Evolutionary conservation across 2,888 invertebrate species (phyloP), one percentile per base, ranked within the genome.

Genomic region (Drosophila nr. medialis): DNA sequence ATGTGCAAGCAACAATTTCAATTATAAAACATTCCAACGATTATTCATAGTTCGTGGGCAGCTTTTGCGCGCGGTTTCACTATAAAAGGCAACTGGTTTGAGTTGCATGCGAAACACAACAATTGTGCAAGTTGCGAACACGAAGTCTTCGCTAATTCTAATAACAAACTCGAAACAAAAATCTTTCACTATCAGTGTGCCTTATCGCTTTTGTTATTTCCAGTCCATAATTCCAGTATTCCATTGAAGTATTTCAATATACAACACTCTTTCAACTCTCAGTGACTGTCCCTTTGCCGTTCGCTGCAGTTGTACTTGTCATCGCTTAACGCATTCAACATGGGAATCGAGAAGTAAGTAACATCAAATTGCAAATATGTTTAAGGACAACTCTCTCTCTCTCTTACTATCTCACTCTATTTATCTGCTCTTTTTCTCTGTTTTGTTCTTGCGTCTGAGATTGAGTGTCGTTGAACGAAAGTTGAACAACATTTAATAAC

Each of bases 281-380:
- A 90, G 84, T 90, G 74, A 75, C 72, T 67, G 67, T 73, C 67
- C 80, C 73, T 27, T 68, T 66, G 76, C 65, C 81, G 84, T 68
- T 65, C 69, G 76, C 67, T 77, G 63, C 62, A 80, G 90, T 87
- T 64, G 64, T 70, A 58, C 42, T 58, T 64, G 62, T 53, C 32
- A 32, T 53, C 8, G 21, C 6, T 42, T 15, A 30, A 40, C 29
- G 29, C 24, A 1, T 24, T 63, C 61, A 80, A 48, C 48, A 91
- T 92, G 91, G 81, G 87, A 53, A 60, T 89, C 54, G 84, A 84
- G n/a, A 84, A 83, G 84, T 84, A 65, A 89, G 84, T 89, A 72
- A 40, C 11, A 40, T 40, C n/a, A 8, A 24, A 32, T 13, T 13
- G 21, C 30, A n/a, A 4, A 1, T 40, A 15, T 30, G 13, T n/a